Percentiles rank a stretch among this genome's conserved stretches.
phyloP scores from a whole-genome alignment of 1,140 invertebrate species.

The Drosophila repletoides region DNA sequence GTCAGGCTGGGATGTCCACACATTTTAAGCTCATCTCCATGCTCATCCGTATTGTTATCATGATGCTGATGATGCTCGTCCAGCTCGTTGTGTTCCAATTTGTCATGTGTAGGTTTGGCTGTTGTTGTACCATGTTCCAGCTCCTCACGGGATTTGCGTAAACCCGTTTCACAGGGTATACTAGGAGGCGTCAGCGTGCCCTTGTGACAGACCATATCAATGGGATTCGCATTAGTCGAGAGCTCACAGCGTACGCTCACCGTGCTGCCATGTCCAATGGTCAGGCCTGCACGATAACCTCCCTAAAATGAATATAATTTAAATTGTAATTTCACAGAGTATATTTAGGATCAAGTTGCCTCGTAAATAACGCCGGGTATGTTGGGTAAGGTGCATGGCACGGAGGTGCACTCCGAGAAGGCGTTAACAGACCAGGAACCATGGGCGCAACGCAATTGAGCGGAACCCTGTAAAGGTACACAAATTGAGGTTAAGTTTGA shows the following conservation, averaged over 20 bases:
- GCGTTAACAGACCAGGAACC: slow-evolving; percentile 90
- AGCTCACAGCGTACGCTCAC: slow-evolving; percentile 87
- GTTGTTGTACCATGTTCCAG: slow-evolving; percentile 54
- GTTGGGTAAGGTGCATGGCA: slow-evolving; percentile 89
- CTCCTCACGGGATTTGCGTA: slow-evolving; percentile 73
- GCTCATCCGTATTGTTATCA: slow-evolving; percentile 69
- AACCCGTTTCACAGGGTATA: slow-evolving; percentile 83
- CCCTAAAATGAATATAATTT: slow-evolving; percentile 62
- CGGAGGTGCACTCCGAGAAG: slow-evolving; percentile 90
- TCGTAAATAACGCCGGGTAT: slow-evolving; percentile 89
- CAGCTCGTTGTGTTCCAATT: slow-evolving; percentile 83
- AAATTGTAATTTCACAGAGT: background rate
- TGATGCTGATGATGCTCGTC: slow-evolving; percentile 57
- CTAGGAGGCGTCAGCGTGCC: slow-evolving; percentile 86
- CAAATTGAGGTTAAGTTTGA: background rate
- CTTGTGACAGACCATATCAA: slow-evolving; percentile 86
- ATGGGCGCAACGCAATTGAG: slow-evolving; percentile 88
- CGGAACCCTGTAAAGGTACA: slow-evolving; percentile 83
- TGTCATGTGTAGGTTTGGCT: slow-evolving; percentile 13
- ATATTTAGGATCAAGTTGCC: slow-evolving; percentile 24
- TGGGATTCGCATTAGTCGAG: slow-evolving; percentile 71
- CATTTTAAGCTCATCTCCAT: slow-evolving; percentile 72
- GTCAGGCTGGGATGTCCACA: slow-evolving; percentile 71
- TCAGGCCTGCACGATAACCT: slow-evolving; percentile 89
- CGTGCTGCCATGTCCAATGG: slow-evolving; percentile 89